Conservation (phyloP, 2,888 invertebrate species). For the Apotomis turbidana region DNA sequence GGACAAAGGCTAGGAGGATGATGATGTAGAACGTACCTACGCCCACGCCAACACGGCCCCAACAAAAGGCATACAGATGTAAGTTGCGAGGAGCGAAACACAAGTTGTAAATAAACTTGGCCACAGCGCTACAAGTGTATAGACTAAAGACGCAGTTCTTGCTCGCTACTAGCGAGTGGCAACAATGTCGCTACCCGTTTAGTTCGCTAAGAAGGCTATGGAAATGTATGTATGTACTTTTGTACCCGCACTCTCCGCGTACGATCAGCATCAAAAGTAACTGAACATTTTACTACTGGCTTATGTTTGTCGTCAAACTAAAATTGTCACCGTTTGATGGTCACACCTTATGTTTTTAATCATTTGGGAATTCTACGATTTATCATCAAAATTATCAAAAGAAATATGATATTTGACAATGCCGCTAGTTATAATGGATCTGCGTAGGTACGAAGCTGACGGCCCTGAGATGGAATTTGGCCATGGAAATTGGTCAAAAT, state of each 20-base stretch:
- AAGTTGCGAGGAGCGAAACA: slow-evolving; percentile 18
- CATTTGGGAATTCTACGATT: neutral
- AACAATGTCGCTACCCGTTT: slow-evolving; percentile 17
- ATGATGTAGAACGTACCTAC: neutral
- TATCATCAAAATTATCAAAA: no score
- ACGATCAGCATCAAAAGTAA: neutral
- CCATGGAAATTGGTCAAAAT: no score
- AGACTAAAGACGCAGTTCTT: slow-evolving; percentile 22
- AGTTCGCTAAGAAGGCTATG: neutral
- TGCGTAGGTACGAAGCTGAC: no score
- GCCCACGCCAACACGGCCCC: neutral
- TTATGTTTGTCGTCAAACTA: no score
- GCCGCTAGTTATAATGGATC: no score
- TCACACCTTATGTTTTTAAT: neutral
- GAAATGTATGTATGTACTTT: neutral
- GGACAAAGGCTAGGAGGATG: no score
- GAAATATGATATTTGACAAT: no score
- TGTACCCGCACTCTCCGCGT: neutral
- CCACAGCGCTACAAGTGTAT: slow-evolving; percentile 19
- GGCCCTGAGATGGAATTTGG: no score
- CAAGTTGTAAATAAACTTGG: slow-evolving; percentile 32
- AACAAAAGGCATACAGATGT: slow-evolving; percentile 34
- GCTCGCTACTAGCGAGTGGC: slow-evolving; percentile 6
- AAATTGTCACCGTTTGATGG: no score
- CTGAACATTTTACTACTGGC: no score